Evolutionary conservation across 2,113 vertebrate species (phyloP).

Genomic region (Charina bottae): DNA sequence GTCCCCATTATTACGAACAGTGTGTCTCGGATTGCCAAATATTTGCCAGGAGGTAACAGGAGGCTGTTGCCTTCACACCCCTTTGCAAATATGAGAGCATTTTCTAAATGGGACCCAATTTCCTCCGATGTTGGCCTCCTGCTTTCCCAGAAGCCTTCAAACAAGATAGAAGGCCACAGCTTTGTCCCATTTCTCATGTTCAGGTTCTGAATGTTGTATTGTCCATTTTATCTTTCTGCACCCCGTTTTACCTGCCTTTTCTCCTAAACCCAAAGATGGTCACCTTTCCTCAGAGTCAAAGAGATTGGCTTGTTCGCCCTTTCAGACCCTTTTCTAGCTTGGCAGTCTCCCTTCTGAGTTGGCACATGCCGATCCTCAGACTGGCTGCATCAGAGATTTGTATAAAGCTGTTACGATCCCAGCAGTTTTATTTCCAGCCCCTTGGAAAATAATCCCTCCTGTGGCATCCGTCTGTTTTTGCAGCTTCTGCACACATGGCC

Average conservation of each 20-base stretch:
- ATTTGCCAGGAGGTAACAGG: neutral
- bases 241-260: too few relatives aligned
- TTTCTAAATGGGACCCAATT: neutral
- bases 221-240: too few relatives aligned
- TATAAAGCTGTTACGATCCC: too few relatives aligned
- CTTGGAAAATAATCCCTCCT: neutral
- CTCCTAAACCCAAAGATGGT: too few relatives aligned
- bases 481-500: neutral
- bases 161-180: too few relatives aligned
- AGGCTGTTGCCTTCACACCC: neutral
- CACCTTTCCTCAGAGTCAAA: neutral
- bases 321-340: neutral
- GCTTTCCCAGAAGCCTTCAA: neutral
- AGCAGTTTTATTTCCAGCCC: neutral
- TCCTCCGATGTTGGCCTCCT: neutral
- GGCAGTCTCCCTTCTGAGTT: neutral
- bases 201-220: too few relatives aligned
- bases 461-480: neutral
- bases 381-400: neutral
- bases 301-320: too few relatives aligned
- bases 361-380: neutral
- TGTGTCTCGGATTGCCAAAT: neutral
- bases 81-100: neutral
- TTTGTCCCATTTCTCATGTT: too few relatives aligned
- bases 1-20: neutral